A percentile compares a stretch with the other conserved stretches of the same genome.
These are phyloP conservation scores for Dunckerocampus dactyliophorus DNA, from an alignment of 2,113 vertebrate genomes.

Conservation along the genomic window DNA sequence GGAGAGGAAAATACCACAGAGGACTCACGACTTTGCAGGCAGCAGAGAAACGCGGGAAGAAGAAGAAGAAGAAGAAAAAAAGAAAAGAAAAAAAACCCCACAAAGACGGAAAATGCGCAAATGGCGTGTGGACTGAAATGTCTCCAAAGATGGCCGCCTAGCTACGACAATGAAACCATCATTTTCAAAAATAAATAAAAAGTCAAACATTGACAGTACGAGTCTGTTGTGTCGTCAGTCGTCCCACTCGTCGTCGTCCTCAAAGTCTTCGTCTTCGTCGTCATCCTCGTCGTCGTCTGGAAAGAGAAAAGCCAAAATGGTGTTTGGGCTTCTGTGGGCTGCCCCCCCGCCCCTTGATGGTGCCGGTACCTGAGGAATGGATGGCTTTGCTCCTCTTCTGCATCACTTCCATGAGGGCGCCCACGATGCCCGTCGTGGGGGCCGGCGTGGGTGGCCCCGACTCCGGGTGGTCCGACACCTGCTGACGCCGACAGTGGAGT, in stretches of 20 bases:
- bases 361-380: slow-evolving; percentile 88
- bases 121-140: background rate
- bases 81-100: background rate
- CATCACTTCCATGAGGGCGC: slow-evolving; percentile 98
- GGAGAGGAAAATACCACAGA: background rate
- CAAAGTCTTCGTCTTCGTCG: slow-evolving; percentile 96
- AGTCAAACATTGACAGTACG: slow-evolving; percentile 85
- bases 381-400: slow-evolving; percentile 99
- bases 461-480: slow-evolving; percentile 88
- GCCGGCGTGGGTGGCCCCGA: slow-evolving; percentile 79
- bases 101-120: too few species aligned
- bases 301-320: slow-evolving; percentile 1
- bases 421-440: slow-evolving; percentile 87
- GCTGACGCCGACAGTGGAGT: background rate
- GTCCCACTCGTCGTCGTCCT: slow-evolving; percentile 99
- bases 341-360: too few species aligned
- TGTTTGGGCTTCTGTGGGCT: too few species aligned
- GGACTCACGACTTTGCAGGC: background rate
- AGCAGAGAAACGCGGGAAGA: too few species aligned
- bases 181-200: slow-evolving; percentile 75
- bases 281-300: slow-evolving; percentile 97
- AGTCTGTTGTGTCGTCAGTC: slow-evolving; percentile 74
- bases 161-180: slow-evolving; percentile 50
- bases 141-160: background rate
- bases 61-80: too few species aligned